These are phyloP conservation scores for Stegana nigrithorax DNA, from an alignment of 2,888 invertebrate genomes.

Conservation along the genomic window DNA sequence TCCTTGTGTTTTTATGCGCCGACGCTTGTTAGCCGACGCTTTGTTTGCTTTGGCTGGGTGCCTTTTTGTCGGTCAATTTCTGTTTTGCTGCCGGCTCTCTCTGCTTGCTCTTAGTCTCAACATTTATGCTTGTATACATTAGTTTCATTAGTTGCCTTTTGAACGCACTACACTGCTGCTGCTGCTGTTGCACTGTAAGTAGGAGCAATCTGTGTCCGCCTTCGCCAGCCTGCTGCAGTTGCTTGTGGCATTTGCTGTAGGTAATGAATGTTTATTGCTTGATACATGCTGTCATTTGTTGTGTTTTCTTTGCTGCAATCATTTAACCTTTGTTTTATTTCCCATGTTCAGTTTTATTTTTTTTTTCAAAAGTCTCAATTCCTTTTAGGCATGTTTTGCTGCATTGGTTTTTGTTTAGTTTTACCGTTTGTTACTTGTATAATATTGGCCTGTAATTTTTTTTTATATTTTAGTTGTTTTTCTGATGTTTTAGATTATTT, in stretches of 20 bases:
- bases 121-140: too few relatives aligned
- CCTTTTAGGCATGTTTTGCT: slow-evolving; percentile 2
- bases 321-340: neutral
- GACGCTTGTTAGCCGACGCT: slow-evolving; percentile 1
- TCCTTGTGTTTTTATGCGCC: slow-evolving; percentile 48
- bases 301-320: neutral
- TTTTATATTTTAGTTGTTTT: too few relatives aligned
- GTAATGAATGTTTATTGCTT: slow-evolving; percentile 59
- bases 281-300: slow-evolving; percentile 56
- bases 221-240: slow-evolving; percentile 40
- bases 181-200: neutral
- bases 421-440: neutral
- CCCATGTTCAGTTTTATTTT: neutral
- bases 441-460: neutral
- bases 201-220: neutral
- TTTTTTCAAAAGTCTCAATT: neutral
- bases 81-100: slow-evolving; percentile 1
- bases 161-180: slow-evolving; percentile 42
- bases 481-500: too few relatives aligned
- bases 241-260: slow-evolving; percentile 56
- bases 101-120: too few relatives aligned
- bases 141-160: slow-evolving; percentile 47
- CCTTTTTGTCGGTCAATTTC: neutral
- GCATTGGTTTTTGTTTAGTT: slow-evolving; percentile 5
- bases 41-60: neutral